These are phyloP conservation scores for Aplysina aerophoba DNA, from an alignment of 37 sponge, comb jelly and placozoan genomes.

Conservation along the genomic window DNA sequence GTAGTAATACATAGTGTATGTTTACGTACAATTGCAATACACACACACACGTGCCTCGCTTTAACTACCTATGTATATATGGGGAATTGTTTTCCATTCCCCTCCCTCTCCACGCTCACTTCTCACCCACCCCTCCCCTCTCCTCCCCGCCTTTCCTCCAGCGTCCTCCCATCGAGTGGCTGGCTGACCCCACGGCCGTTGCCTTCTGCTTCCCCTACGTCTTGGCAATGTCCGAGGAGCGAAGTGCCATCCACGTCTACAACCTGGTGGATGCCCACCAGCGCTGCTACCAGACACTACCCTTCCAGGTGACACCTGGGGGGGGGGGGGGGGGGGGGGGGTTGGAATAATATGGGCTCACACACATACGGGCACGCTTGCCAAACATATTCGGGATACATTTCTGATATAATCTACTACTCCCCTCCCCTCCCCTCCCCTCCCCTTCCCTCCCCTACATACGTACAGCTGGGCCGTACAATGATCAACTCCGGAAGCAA, in stretches of 20 bases:
- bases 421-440: neutral
- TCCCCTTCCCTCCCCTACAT: neutral
- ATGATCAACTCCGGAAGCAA: conserved; percentile 38
- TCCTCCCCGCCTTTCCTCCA: neutral
- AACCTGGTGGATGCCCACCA: conserved; percentile 53
- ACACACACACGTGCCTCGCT: too few relatives aligned
- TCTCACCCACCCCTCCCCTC: neutral
- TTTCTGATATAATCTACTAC: too few relatives aligned
- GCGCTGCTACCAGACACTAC: conserved; percentile 62
- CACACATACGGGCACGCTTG: neutral
- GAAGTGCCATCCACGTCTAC: conserved; percentile 45
- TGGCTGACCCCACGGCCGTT: conserved; percentile 39
- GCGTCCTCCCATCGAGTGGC: conserved; percentile 35
- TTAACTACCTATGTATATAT: too few relatives aligned
- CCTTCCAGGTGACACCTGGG: conserved; percentile 54
- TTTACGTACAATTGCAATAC: too few relatives aligned
- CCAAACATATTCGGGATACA: too few relatives aligned
- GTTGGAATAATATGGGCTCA: neutral
- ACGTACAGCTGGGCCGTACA: neutral
- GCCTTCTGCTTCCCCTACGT: conserved; percentile 75
- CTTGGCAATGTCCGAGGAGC: conserved; percentile 42
- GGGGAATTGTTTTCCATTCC: too few relatives aligned
- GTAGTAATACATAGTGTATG: neutral
- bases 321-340: too few relatives aligned
- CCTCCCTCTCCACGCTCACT: too few relatives aligned